These are phyloP conservation scores for Chrysaora quinquecirrha DNA, from an alignment of 30 jellyfish, hydroid and myxozoan genomes.

Conservation along the genomic window DNA sequence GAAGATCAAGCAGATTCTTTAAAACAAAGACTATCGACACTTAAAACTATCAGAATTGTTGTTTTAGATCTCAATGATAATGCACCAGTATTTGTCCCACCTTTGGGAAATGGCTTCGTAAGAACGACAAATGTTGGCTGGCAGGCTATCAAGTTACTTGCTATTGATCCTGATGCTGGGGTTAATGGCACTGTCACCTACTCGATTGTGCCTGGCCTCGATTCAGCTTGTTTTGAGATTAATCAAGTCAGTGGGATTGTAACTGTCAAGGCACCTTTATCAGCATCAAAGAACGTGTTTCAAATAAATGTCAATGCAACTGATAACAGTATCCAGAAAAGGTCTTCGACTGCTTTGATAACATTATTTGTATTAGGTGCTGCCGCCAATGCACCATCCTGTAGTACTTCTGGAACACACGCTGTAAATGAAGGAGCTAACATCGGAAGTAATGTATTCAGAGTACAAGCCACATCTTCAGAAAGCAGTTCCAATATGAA, in stretches of 20 bases:
- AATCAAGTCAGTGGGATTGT: constrained; percentile 64
- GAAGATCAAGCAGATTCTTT: constrained; percentile 38
- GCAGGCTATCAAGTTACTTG: constrained; percentile 45
- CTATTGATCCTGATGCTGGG: constrained; percentile 81
- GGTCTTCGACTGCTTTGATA: constrained; percentile 36
- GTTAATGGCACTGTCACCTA: constrained; percentile 66
- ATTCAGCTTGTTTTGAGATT: constrained; percentile 60
- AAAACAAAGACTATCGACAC: constrained; percentile 9
- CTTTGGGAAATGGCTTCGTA: constrained; percentile 47
- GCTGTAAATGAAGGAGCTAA: constrained; percentile 58
- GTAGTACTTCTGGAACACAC: constrained; percentile 27
- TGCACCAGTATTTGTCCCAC: constrained; percentile 58
- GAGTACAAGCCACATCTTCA: constrained; percentile 49
- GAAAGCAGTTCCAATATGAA: constrained; percentile 39
- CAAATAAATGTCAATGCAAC: constrained; percentile 25
- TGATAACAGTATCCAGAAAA: constrained; percentile 23
- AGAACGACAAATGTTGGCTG: constrained; percentile 52
- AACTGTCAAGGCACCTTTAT: constrained; percentile 40
- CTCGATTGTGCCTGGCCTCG: constrained; percentile 32
- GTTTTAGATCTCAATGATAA: constrained; percentile 71
- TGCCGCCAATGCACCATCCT: constrained; percentile 38
- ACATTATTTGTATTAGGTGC: constrained; percentile 41
- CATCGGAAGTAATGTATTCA: constrained; percentile 58
- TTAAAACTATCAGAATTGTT: constrained; percentile 21
- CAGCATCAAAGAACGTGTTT: constrained; percentile 27